Conservation (phyloP, 1,140 invertebrate genomes). For the Heliconius congener region DNA sequence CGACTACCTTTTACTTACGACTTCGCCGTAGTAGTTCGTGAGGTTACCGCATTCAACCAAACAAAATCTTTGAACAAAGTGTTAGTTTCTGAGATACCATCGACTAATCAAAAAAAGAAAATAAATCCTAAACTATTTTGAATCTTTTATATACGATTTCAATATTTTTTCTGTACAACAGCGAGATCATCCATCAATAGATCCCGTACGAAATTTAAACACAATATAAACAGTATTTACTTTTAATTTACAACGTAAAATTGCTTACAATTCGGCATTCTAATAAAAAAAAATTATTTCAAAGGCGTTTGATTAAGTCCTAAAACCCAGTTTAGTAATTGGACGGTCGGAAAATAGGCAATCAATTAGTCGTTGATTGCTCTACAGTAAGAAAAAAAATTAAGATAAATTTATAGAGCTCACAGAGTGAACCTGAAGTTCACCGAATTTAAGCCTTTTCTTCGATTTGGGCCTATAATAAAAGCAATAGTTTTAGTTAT, state of each 20-base stretch:
- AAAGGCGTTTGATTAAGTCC: constrained; percentile 13
- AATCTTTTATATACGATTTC: too few species aligned
- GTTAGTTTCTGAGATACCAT: not conserved
- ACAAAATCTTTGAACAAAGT: too few species aligned
- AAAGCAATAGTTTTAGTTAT: too few species aligned
- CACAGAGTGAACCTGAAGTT: not conserved
- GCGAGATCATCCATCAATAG: too few species aligned
- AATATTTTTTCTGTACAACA: too few species aligned
- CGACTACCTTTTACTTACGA: too few species aligned
- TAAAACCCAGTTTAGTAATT: constrained; percentile 16
- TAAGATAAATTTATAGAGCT: not conserved
- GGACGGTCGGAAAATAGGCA: not conserved
- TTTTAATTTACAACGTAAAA: too few species aligned
- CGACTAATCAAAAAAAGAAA: not conserved
- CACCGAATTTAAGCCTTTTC: not conserved
- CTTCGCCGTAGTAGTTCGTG: too few species aligned
- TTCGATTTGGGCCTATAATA: not conserved
- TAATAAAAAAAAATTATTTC: not conserved
- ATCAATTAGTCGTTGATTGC: constrained; percentile 23
- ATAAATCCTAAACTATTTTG: too few species aligned
- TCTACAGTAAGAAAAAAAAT: not conserved
- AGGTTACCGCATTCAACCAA: too few species aligned
- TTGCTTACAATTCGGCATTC: not conserved
- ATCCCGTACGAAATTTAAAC: too few species aligned
- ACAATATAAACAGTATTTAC: too few species aligned